Evolutionary conservation across 1,140 invertebrate species (phyloP), one percentile per base, ranked within the genome.

Genomic region (Venustaconcha ellipsiformis): DNA sequence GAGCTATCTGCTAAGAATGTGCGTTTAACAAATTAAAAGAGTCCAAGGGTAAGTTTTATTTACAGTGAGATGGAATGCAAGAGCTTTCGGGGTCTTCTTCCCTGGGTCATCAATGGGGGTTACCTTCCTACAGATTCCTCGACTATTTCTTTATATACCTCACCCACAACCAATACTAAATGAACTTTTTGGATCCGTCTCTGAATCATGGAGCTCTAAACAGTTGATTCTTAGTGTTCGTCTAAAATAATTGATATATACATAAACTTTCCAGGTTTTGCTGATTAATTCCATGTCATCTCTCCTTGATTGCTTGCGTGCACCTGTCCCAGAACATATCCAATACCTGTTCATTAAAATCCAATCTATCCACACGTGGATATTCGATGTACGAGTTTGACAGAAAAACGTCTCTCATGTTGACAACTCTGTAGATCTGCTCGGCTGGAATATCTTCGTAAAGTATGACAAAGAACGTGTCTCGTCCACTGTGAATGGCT

Each of bases 381-480:
- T 67, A 78, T 30, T 68, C 23, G 15, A 80, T 63, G 74, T 80
- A 80, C n/a, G 78, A 77, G 55, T 68, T 74, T 20, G 72, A 63
- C 55, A 65, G 67, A 2, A 82, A 60, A 13, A 79, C 59, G 67
- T 82, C 75, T 4, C 78, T 55, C 13, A 82, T 37, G 15, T 78
- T 48, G 6, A 48, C 37, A 48, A 48, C 70, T 12, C 63, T 57
- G 1, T 75, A 70, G 14, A 82, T 69, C 18, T 74, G 56, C 11
- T 72, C 48, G 14, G 48, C 30, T 14, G 72, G 75, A 57, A 82
- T 70, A 57, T 80, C 69, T 67, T 82, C 72, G 37, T 73, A 71
- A 48, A 82, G 30, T 48, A 83, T 57, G 18, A 79, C 71, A 17
- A 77, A n/a, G 12, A 82, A 23, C n/a, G 80, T 74, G 14, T 73